phyloP scores from a whole-genome alignment of 1,140 invertebrate species.

The Pararge aegeria region DNA sequence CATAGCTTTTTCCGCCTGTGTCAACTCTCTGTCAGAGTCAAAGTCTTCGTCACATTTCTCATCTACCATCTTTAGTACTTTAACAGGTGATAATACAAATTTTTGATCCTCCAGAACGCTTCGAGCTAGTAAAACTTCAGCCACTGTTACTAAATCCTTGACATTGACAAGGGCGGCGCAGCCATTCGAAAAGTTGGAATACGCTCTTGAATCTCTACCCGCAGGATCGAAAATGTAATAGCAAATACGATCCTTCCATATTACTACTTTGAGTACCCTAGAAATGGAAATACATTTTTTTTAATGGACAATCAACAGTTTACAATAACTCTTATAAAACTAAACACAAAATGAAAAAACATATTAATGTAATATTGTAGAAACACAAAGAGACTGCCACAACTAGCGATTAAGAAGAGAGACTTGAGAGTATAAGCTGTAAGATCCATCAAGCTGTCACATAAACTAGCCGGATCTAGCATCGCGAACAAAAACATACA shows the following conservation, averaged over 20 bases:
- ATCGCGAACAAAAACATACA: too few species aligned
- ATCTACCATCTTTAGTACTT: constrained; percentile 70
- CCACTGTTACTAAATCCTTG: constrained; percentile 67
- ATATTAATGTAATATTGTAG: too few species aligned
- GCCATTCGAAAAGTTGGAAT: constrained; percentile 68
- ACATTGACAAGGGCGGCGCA: constrained; percentile 75
- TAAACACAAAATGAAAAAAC: background rate
- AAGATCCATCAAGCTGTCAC: too few species aligned
- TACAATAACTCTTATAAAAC: too few species aligned
- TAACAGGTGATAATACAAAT: constrained; percentile 72
- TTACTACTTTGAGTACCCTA: constrained; percentile 70
- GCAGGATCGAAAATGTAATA: constrained; percentile 80
- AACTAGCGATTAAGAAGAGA: too few species aligned
- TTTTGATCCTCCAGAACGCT: constrained; percentile 76
- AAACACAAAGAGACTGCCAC: too few species aligned
- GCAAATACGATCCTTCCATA: constrained; percentile 79
- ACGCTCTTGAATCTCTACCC: constrained; percentile 64
- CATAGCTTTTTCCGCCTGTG: constrained; percentile 67
- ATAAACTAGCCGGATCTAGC: too few species aligned
- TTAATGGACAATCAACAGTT: too few species aligned
- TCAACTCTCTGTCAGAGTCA: constrained; percentile 68
- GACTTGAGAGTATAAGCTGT: too few species aligned
- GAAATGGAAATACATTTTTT: constrained; percentile 7
- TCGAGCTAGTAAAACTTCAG: constrained; percentile 74
- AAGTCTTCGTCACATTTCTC: constrained; percentile 72